A percentile compares a stretch with the other conserved stretches of the same genome.
Evolutionary conservation across 2,888 invertebrate genomes (phyloP).

Genomic region (Rotaria sp.): DNA sequence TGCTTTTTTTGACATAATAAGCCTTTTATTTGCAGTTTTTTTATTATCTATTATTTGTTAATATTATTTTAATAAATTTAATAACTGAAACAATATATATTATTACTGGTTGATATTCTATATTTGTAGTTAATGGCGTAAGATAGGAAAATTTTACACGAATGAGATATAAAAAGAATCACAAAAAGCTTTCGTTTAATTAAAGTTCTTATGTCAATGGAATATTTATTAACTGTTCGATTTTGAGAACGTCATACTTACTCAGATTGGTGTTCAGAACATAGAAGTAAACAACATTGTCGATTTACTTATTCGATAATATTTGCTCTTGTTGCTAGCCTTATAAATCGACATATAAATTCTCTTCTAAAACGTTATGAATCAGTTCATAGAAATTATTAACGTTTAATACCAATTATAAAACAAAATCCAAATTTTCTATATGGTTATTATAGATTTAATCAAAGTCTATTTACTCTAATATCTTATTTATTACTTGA

Average conservation of each 20-base stretch:
- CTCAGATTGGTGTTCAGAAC: background rate
- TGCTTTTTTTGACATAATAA: background rate
- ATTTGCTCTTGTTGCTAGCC: background rate
- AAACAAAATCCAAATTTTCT: background rate
- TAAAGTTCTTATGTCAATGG: background rate
- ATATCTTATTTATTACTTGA: background rate
- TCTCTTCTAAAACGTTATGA: background rate
- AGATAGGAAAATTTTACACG: background rate
- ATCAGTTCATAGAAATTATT: background rate
- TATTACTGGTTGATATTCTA: background rate
- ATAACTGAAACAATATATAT: background rate
- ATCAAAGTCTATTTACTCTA: background rate
- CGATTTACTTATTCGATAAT: background rate
- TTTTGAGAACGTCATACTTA: background rate
- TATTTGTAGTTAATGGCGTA: constrained; percentile 6
- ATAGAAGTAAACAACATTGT: background rate
- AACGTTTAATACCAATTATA: background rate
- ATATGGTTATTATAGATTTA: background rate
- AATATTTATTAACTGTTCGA: background rate
- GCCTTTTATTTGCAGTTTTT: background rate
- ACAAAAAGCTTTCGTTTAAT: background rate
- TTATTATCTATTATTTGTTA: background rate
- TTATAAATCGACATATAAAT: background rate
- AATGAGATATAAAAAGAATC: no score
- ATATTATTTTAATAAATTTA: background rate